Conservation (phyloP, 2,888 invertebrate genomes). For the Penaeus monodon region DNA sequence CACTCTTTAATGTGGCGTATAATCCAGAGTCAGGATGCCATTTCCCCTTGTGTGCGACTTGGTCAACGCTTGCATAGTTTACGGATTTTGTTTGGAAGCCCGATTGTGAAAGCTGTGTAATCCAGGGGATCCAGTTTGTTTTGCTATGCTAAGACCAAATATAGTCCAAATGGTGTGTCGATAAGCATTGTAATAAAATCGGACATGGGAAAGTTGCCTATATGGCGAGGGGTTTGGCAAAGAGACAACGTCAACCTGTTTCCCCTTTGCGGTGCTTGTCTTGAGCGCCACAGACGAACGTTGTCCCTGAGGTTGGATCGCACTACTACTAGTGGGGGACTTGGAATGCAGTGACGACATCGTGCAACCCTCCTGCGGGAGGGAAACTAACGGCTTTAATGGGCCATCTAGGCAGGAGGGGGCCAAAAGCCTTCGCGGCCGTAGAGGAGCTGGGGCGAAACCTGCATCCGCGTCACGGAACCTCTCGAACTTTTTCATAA, state of each 20-base stretch:
- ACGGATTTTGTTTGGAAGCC: constrained; percentile 27
- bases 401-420: constrained; percentile 39
- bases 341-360: constrained; percentile 31
- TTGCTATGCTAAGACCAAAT: constrained; percentile 28
- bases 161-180: neutral
- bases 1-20: constrained; percentile 17
- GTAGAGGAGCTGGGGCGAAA: neutral
- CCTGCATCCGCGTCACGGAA: constrained; percentile 18
- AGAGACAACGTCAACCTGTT: constrained; percentile 8
- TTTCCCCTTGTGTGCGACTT: constrained; percentile 20
- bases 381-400: constrained; percentile 32
- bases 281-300: neutral
- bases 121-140: neutral
- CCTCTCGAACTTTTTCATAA: neutral
- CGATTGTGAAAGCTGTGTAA: constrained; percentile 20
- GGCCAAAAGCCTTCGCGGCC: constrained; percentile 9
- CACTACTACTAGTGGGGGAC: constrained; percentile 45
- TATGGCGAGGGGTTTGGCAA: neutral
- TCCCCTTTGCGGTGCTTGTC: neutral
- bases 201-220: neutral
- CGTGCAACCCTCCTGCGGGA: constrained; percentile 3
- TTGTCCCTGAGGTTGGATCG: constrained; percentile 19
- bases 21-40: constrained; percentile 37
- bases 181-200: constrained; percentile 8
- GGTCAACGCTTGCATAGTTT: neutral